These are phyloP conservation scores for Heliopora coerulea DNA, from an alignment of 92 coral and sea anemone species.

Conservation along the genomic window DNA sequence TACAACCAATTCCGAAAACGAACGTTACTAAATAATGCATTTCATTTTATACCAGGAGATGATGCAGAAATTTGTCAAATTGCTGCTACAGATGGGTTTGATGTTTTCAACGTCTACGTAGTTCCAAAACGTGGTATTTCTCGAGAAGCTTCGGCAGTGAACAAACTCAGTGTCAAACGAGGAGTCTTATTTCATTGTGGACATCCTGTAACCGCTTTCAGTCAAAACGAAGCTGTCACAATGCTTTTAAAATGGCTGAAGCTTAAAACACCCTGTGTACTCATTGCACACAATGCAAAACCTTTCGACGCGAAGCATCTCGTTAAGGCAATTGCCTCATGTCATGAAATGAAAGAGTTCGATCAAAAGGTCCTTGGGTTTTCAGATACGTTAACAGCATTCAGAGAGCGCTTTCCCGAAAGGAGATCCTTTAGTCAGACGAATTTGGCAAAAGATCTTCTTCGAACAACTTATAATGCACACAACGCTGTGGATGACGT, in stretches of 20 bases:
- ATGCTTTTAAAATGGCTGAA: conserved; percentile 48
- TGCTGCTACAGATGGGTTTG: conserved; percentile 61
- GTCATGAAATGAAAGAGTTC: conserved; percentile 37
- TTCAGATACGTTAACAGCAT: conserved; percentile 56
- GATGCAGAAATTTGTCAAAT: conserved; percentile 60
- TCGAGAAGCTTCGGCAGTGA: conserved; percentile 57
- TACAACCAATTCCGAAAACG: too few relatives aligned
- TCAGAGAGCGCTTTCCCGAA: conserved; percentile 60
- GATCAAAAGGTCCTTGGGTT: conserved; percentile 48
- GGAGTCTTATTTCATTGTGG: conserved; percentile 57
- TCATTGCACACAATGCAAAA: conserved; percentile 60
- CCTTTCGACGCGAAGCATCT: conserved; percentile 56
- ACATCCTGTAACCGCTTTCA: conserved; percentile 52
- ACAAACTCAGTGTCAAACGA: conserved; percentile 47
- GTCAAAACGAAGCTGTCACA: conserved; percentile 22
- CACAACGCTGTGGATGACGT: conserved; percentile 61
- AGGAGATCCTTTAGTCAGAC: conserved; percentile 52
- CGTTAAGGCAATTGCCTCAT: conserved; percentile 36
- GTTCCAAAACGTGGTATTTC: conserved; percentile 45
- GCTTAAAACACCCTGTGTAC: conserved; percentile 47
- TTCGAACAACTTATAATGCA: conserved; percentile 51
- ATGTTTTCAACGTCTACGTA: conserved; percentile 49
- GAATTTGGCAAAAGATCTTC: conserved; percentile 52
- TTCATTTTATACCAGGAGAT: conserved; percentile 28
- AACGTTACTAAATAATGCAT: not conserved